phyloP scores from a whole-genome alignment of 1,140 invertebrate genomes.

The Psix sp. region DNA sequence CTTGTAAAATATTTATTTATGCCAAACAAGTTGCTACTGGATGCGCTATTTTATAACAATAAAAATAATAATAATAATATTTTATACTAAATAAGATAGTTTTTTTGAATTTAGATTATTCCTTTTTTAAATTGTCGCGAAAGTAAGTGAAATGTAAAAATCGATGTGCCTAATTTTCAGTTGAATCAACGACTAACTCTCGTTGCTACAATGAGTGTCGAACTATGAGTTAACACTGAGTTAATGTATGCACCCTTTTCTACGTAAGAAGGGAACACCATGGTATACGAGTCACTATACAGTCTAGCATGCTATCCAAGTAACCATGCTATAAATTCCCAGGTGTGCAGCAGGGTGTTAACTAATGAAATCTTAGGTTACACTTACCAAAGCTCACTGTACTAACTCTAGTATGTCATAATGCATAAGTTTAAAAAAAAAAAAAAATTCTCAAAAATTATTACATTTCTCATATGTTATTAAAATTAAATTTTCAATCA shows the following conservation, averaged over 20 bases:
- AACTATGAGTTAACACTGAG: constrained; percentile 52
- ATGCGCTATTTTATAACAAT: no score
- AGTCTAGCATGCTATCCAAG: constrained; percentile 48
- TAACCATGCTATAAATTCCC: constrained; percentile 60
- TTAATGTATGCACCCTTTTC: constrained; percentile 61
- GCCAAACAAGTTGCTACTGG: no score
- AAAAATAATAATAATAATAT: no score
- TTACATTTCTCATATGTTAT: neutral
- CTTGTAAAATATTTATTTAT: no score
- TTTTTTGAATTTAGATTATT: no score
- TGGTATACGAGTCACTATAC: constrained; percentile 23
- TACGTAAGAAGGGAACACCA: constrained; percentile 23
- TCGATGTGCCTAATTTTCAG: constrained; percentile 51
- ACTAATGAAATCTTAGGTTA: constrained; percentile 67
- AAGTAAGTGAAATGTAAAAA: constrained; percentile 26
- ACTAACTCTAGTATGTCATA: constrained; percentile 56
- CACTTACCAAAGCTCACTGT: constrained; percentile 60
- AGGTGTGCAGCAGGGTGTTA: constrained; percentile 63
- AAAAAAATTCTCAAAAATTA: constrained; percentile 1
- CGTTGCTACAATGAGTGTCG: constrained; percentile 45
- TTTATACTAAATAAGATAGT: no score
- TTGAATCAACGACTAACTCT: constrained; percentile 50
- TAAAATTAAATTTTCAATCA: no score
- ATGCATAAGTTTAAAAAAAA: constrained; percentile 32
- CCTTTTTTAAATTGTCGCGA: neutral